Evolutionary conservation across 2,113 vertebrate genomes (phyloP).

Genomic region (Mixornis gularis): DNA sequence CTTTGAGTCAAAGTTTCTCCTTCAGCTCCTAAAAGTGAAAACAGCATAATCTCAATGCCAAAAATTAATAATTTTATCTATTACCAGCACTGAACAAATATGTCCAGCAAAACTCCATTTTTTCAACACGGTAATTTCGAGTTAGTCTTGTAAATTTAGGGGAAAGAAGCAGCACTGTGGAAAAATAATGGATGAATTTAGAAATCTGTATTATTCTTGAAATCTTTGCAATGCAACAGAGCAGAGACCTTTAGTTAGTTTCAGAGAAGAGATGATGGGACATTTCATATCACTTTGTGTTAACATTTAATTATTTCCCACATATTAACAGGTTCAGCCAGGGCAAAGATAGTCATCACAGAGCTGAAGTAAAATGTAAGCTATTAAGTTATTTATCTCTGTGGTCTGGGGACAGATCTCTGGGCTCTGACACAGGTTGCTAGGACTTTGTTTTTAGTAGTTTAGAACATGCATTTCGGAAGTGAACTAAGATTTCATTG

Average conservation of each 20-base stretch:
- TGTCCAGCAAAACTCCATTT: background rate
- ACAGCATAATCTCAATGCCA: background rate
- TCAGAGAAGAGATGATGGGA: background rate
- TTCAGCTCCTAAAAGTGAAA: background rate
- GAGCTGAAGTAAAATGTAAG: slow-evolving; percentile 14
- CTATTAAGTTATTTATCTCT: slow-evolving; percentile 14
- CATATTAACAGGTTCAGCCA: background rate
- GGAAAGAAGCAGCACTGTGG: background rate
- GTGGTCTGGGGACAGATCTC: background rate
- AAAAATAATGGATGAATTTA: background rate
- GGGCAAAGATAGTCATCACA: background rate
- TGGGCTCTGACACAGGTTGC: background rate
- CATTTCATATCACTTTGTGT: background rate
- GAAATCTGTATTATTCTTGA: background rate
- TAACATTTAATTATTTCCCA: slow-evolving; percentile 18
- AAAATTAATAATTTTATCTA: background rate
- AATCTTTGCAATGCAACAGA: background rate
- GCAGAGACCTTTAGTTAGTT: background rate
- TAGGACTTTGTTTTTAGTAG: background rate
- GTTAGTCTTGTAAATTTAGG: background rate
- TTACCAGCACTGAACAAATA: background rate
- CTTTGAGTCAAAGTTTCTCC: background rate
- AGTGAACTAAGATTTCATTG: background rate
- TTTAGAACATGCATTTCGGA: background rate
- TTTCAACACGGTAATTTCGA: background rate